phyloP scores from a whole-genome alignment of 2,113 vertebrate genomes.

The Antechinus stuartii region DNA sequence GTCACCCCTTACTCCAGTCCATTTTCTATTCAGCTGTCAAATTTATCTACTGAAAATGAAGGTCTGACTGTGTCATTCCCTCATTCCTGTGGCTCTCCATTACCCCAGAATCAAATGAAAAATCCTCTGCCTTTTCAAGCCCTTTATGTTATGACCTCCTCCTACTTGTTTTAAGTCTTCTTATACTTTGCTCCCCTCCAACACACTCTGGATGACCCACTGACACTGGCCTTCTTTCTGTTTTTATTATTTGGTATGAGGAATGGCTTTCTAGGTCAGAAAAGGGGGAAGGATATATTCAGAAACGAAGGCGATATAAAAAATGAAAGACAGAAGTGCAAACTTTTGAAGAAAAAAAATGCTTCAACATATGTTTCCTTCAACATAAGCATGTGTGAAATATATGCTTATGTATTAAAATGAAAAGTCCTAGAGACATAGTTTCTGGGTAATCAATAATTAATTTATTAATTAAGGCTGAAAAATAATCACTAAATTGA shows the following conservation, averaged over 20 bases:
- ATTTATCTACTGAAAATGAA: neutral
- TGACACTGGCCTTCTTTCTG: neutral
- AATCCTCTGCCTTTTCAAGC: neutral
- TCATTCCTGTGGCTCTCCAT: neutral
- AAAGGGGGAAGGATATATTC: neutral
- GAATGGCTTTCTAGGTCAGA: neutral
- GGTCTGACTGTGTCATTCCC: neutral
- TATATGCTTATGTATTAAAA: too few species aligned
- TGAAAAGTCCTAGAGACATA: too few species aligned
- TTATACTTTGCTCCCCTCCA: neutral
- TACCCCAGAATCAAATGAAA: neutral
- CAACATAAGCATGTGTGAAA: neutral
- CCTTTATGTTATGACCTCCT: neutral
- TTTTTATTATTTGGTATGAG: neutral
- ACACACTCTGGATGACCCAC: neutral
- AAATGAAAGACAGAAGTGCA: neutral
- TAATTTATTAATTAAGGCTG: too few species aligned
- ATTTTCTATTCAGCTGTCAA: neutral
- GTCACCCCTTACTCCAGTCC: neutral
- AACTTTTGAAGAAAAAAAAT: neutral
- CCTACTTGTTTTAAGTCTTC: neutral
- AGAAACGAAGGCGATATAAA: neutral
- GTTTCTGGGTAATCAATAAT: too few species aligned
- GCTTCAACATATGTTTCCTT: neutral
- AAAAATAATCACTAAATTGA: too few species aligned